Conservation (phyloP, 2,888 invertebrate species). For the Hirtodrosophila alboralis region DNA sequence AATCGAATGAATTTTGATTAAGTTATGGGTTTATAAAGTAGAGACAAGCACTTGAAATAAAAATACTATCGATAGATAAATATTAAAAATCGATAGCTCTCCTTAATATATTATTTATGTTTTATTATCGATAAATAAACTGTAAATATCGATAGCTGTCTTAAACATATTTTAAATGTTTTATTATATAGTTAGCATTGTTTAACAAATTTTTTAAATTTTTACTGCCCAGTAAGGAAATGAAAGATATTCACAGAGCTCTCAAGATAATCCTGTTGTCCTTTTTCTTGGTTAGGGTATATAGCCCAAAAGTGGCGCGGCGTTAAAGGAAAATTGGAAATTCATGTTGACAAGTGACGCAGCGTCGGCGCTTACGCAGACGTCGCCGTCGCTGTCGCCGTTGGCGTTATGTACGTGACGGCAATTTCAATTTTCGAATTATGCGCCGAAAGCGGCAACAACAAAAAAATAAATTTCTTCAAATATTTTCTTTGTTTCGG, state of each 20-base stretch:
- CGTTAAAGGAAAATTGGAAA: constrained; percentile 67
- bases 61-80: too few relatives aligned
- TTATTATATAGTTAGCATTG: too few relatives aligned
- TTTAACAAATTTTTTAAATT: too few relatives aligned
- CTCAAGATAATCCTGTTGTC: background rate
- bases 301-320: constrained; percentile 37
- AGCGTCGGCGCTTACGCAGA: constrained; percentile 18
- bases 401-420: constrained; percentile 65
- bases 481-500: constrained; percentile 51
- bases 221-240: too few relatives aligned
- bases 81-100: too few relatives aligned
- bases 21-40: too few relatives aligned
- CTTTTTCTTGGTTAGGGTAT: constrained; percentile 35
- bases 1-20: too few relatives aligned
- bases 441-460: constrained; percentile 34
- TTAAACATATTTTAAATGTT: too few relatives aligned
- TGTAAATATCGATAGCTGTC: too few relatives aligned
- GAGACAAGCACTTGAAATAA: too few relatives aligned
- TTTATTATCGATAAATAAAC: too few relatives aligned
- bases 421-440: constrained; percentile 70
- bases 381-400: constrained; percentile 38
- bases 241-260: background rate
- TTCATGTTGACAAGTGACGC: constrained; percentile 76
- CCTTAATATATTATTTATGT: too few relatives aligned
- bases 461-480: constrained; percentile 42